Conservation (phyloP, 2,888 invertebrate species). For the Temnothorax ravouxi region DNA sequence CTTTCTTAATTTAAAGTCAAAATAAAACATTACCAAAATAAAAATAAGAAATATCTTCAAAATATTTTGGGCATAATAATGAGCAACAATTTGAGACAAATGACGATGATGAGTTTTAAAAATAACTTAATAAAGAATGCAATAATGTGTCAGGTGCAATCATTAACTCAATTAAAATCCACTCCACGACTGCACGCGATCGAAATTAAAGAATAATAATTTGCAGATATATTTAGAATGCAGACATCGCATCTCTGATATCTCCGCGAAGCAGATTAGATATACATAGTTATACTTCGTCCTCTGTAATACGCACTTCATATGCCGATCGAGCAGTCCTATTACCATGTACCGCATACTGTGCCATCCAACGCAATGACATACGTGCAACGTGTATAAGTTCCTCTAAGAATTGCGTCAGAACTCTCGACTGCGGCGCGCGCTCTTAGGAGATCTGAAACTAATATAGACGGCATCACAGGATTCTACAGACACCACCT, state of each 20-base stretch:
- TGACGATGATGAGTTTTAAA: not conserved
- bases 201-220: not conserved
- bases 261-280: conserved; percentile 15
- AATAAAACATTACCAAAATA: not conserved
- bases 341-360: conserved; percentile 37
- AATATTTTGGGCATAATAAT: not conserved
- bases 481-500: conserved; percentile 58
- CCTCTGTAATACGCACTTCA: conserved; percentile 32
- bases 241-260: not conserved
- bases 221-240: conserved; percentile 1
- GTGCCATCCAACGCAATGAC: conserved; percentile 17
- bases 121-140: not conserved
- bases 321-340: conserved; percentile 33
- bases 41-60: not conserved
- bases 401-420: conserved; percentile 62
- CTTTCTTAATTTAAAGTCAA: no score
- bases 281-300: not conserved
- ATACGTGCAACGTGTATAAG: conserved; percentile 44
- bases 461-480: conserved; percentile 59
- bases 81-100: not conserved
- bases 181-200: not conserved
- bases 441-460: conserved; percentile 28
- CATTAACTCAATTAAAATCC: not conserved
- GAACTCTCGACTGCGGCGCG: conserved; percentile 20
- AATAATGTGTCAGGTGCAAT: not conserved